Base-by-base conservation (phyloP, 2,888 invertebrate genomes). In the Drosophila bunnanda region DNA sequence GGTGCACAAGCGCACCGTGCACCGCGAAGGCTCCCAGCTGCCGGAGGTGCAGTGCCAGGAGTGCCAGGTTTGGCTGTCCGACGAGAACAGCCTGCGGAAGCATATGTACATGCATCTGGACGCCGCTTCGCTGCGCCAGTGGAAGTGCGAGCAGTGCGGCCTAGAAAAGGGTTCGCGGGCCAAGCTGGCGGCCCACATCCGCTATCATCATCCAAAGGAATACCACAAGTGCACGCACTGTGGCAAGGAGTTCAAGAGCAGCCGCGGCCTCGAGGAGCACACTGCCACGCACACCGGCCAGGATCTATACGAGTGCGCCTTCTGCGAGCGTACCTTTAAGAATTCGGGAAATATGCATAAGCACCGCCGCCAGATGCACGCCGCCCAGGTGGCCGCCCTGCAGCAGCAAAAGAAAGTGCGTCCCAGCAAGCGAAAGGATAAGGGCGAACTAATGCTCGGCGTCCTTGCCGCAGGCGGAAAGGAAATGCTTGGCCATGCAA, bases 211-310 rank as follows among this genome's bases (percentile, higher is more conserved):
- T 53, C 69, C 75, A 0, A 73, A 73, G 44, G 70, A 73, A 38
- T 73, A 62, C 17, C 77, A 78, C 50, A 62, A 77, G 38, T 78
- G 78, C 52, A 46, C 75, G 15, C 69, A 75, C 13, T 78, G 78
- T 34, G 70, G 69, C 32, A 78, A 78, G 52, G 61, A 75, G 43
- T 78, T 78, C 50, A 78, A 78, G 30, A 75, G 69, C 52, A 54
- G 62, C 10, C 70, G 69, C 2, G 62, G 69, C 13, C 53, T 77
- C 17, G 77, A 77, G 77, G 91, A 91, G 71, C 91, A 91, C 66
- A 89, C 91, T 74, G 89, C 91, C 30, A 88, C 89, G 4, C 91
- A 91, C 52, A 91, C 91, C 0, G 90, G 91, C 13, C 87, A 89
- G 50, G 87, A 87, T 44, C 61, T 91, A 9, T 91, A 91, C 61